phyloP scores from a whole-genome alignment of 2,888 invertebrate species.

The Thelaira solivaga region DNA sequence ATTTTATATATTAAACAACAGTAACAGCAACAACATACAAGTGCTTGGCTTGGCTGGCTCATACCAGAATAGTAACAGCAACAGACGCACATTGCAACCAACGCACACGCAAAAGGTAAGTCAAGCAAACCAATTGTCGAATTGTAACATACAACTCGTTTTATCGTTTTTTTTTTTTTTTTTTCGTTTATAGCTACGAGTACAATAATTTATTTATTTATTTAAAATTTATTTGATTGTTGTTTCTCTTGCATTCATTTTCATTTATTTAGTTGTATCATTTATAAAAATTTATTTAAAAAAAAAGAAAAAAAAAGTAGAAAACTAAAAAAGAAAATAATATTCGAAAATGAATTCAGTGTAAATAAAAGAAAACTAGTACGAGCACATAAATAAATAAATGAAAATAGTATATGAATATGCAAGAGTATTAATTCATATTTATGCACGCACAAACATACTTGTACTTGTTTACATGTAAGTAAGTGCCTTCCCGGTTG shows the following conservation, averaged over 20 bases:
- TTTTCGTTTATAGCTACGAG: too few relatives aligned
- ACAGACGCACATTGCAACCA: conserved; percentile 40
- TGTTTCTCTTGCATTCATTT: not conserved
- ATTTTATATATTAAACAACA: conserved; percentile 27
- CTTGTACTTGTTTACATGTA: not conserved
- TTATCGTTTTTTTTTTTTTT: not conserved
- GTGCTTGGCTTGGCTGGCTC: too few relatives aligned
- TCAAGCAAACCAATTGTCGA: conserved; percentile 41
- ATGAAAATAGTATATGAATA: not conserved
- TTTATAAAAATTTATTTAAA: conserved; percentile 30
- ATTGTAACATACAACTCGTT: conserved; percentile 17
- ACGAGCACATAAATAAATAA: conserved; percentile 11
- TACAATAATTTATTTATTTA: too few relatives aligned
- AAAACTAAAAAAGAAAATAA: too few relatives aligned
- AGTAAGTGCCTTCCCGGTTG: too few relatives aligned
- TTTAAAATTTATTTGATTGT: too few relatives aligned
- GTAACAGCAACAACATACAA: conserved; percentile 9
- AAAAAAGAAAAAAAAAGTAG: too few relatives aligned
- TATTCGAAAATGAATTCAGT: conserved; percentile 16
- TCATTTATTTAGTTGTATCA: conserved; percentile 1
- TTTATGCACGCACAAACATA: not conserved
- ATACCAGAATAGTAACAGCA: not conserved
- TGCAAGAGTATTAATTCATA: not conserved
- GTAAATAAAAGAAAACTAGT: too few relatives aligned
- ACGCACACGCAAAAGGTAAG: conserved; percentile 48